Evolutionary conservation across 2,888 invertebrate species (phyloP), one percentile per base, ranked within the genome.

Genomic region (Hoplodrina ambigua): DNA sequence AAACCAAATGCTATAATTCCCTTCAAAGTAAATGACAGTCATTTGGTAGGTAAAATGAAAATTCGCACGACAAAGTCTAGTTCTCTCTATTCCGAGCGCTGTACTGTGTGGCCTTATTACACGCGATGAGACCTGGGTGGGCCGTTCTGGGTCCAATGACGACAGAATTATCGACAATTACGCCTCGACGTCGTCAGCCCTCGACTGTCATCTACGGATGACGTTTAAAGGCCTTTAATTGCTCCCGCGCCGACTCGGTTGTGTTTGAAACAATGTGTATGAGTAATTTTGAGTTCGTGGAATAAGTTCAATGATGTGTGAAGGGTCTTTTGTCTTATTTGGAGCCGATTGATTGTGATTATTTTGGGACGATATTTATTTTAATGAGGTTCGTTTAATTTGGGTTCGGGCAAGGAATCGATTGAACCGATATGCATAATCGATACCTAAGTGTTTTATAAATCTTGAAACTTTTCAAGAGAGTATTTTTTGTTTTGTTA

Each of bases 131-230:
- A 69, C 72, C 67, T 88, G 88, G 88, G 89, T 88, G 88, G 88
- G 84, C 86, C 66, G 50, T 65, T 66, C 66, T 72, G 68, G 78
- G 71, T 69, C 76, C 78, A 83, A 80, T 80, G 87, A 86, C 84
- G 88, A 87, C 86, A 87, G 87, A 89, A 89, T 90, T 92, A 92
- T 91, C 83, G 86, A 82, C 86, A 88, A 91, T 87, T 87, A 86
- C 82, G 83, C 81, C 82, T 85, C 84, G 85, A 83, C 85, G 81
- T 83, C 85, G 86, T 86, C 84, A 85, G 82, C 81, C 79, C 54
- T 54, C 72, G 64, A 82, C 82, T 81, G 85, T 85, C 84, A 83
- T 85, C 82, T 80, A 78, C 61, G 75, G 70, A 83, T 81, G 73
- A 83, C 75, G 75, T 81, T 84, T 84, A 82, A 70, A 84, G 84